These are phyloP conservation scores for Halictus rubicundus DNA, from an alignment of 1,140 invertebrate genomes.

Conservation along the genomic window DNA sequence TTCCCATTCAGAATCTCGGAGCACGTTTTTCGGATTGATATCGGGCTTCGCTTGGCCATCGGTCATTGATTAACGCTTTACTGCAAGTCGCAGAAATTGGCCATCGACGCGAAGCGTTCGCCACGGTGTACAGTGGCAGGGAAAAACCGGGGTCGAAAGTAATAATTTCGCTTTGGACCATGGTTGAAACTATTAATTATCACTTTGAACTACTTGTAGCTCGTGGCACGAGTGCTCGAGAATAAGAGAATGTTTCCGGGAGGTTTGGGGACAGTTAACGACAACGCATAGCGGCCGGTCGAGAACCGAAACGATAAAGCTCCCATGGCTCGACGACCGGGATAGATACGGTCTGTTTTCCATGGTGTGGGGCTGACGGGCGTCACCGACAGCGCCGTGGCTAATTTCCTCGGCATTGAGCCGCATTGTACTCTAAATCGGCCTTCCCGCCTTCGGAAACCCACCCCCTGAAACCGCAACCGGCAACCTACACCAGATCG, in stretches of 20 bases:
- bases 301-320: not conserved
- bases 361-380: constrained; percentile 69
- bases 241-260: no score
- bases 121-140: no score
- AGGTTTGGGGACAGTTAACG: no score
- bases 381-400: constrained; percentile 73
- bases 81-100: no score
- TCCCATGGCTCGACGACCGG: constrained; percentile 4
- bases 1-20: not conserved
- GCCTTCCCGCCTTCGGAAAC: constrained; percentile 60
- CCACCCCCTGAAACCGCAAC: constrained; percentile 49
- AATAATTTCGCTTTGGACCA: no score
- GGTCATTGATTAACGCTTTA: no score
- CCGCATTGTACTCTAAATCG: constrained; percentile 75
- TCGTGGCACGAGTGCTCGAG: no score
- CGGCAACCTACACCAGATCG: constrained; percentile 49
- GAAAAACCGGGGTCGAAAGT: no score
- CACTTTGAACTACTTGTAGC: no score
- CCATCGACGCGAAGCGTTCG: no score
- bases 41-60: no score
- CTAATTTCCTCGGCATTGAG: constrained; percentile 76
- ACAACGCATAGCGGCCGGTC: not conserved
- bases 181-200: no score
- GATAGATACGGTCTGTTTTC: constrained; percentile 54
- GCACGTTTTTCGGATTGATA: not conserved